A percentile compares a stretch with the other conserved stretches of the same genome.
phyloP scores from a whole-genome alignment of 2,797 vertebrate genomes.

The Trichosurus vulpecula region DNA sequence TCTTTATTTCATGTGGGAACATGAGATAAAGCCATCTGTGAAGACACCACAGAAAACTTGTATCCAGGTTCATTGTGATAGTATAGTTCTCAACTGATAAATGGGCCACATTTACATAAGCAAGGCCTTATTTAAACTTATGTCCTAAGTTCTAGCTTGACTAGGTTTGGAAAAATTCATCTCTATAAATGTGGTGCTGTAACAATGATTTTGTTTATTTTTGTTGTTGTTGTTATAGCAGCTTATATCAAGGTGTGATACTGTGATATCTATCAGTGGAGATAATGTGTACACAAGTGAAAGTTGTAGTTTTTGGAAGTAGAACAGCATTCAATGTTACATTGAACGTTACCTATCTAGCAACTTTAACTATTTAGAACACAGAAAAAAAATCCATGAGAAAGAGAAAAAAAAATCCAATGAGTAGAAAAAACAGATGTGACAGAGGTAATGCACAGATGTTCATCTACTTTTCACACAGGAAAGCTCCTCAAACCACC shows the following conservation, averaged over 20 bases:
- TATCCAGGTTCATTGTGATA: background rate
- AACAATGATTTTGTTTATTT: too few species aligned
- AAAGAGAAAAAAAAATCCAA: background rate
- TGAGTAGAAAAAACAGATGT: background rate
- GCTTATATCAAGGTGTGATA: too few species aligned
- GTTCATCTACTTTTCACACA: too few species aligned
- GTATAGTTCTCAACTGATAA: too few species aligned
- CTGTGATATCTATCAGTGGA: too few species aligned
- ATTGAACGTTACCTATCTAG: background rate
- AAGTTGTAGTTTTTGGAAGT: background rate
- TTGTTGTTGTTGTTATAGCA: too few species aligned
- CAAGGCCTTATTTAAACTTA: background rate
- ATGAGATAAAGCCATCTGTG: background rate
- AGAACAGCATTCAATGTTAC: background rate
- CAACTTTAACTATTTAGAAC: background rate
- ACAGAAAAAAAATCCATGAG: background rate
- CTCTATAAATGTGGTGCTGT: too few species aligned
- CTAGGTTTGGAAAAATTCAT: too few species aligned
- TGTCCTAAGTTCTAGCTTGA: too few species aligned
- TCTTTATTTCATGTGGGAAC: background rate
- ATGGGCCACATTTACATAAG: too few species aligned
- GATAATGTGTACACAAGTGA: too few species aligned
- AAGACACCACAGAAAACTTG: background rate
- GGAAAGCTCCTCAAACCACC: background rate
- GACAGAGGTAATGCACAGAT: background rate